Evolutionary conservation across 2,888 invertebrate species (phyloP).

Genomic region (Nebria salina): DNA sequence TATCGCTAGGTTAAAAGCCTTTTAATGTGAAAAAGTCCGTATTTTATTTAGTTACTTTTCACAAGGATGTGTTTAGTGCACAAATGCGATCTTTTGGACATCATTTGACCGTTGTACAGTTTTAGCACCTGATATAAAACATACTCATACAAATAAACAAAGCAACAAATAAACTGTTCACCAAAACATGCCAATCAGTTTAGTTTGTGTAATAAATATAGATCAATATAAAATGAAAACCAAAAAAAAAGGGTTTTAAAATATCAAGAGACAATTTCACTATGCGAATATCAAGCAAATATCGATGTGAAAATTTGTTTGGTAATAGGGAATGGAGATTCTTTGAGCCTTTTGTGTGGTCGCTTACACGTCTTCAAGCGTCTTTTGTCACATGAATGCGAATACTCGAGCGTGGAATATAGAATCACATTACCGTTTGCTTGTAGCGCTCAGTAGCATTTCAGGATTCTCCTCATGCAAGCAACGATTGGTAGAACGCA

Average conservation of each 20-base stretch:
- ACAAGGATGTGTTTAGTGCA: slow-evolving; percentile 42
- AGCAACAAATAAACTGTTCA: background rate
- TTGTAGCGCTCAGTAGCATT: slow-evolving; percentile 43
- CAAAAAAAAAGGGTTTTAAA: background rate
- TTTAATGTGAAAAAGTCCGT: slow-evolving; percentile 38
- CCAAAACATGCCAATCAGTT: too few species aligned
- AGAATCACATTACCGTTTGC: slow-evolving; percentile 49
- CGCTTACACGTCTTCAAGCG: background rate
- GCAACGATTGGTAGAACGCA: slow-evolving; percentile 2
- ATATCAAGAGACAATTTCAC: slow-evolving; percentile 13
- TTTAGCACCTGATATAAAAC: slow-evolving; percentile 15
- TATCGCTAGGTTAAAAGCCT: slow-evolving; percentile 42
- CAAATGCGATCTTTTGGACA: slow-evolving; percentile 32
- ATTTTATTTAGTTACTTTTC: slow-evolving; percentile 44
- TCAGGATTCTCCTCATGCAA: slow-evolving; percentile 17
- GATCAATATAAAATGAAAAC: background rate
- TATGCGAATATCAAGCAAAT: slow-evolving; percentile 2
- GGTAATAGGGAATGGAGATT: background rate
- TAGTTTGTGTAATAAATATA: too few species aligned
- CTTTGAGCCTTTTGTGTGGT: background rate
- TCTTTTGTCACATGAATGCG: slow-evolving; percentile 42
- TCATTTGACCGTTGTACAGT: slow-evolving; percentile 18
- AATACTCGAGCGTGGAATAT: slow-evolving; percentile 45
- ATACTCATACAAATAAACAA: background rate
- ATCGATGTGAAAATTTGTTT: background rate